phyloP scores from a whole-genome alignment of 1,140 invertebrate species.

The Bombus impatiens region DNA sequence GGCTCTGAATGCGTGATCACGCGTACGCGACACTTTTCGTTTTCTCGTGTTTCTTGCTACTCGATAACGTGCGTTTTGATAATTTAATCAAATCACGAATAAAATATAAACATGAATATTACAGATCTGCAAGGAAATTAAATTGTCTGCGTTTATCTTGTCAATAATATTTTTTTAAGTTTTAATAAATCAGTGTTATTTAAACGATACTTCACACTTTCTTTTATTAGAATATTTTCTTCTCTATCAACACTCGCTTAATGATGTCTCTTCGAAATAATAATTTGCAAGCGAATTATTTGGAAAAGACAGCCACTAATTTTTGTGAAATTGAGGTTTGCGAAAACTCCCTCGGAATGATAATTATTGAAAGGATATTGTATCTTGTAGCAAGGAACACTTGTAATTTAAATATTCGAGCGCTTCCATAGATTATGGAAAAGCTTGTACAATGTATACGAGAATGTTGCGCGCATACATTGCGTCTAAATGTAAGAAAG shows the following conservation, averaged over 20 bases:
- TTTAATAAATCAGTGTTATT: neutral
- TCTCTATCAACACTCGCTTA: neutral
- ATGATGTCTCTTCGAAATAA: too few species aligned
- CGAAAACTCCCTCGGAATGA: neutral
- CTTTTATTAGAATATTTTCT: neutral
- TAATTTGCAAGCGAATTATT: too few species aligned
- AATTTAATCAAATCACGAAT: neutral
- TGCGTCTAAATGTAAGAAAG: constrained; percentile 9
- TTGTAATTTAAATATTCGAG: constrained; percentile 26
- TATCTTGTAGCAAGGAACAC: constrained; percentile 11
- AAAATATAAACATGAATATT: neutral
- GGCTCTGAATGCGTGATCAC: constrained; percentile 28
- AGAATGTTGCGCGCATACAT: constrained; percentile 49
- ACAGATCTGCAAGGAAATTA: too few species aligned
- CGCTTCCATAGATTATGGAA: constrained; percentile 61
- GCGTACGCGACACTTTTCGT: constrained; percentile 1
- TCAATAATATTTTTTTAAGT: neutral
- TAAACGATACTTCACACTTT: neutral
- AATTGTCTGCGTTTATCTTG: neutral
- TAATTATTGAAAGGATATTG: neutral
- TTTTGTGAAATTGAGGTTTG: neutral
- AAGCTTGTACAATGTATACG: constrained; percentile 64
- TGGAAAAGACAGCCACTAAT: too few species aligned
- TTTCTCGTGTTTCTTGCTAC: constrained; percentile 20
- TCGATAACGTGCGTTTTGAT: neutral